Percentiles rank a stretch among this genome's conserved stretches.
phyloP scores from a whole-genome alignment of 2,888 invertebrate species.

The Ochropleura leucogaster region DNA sequence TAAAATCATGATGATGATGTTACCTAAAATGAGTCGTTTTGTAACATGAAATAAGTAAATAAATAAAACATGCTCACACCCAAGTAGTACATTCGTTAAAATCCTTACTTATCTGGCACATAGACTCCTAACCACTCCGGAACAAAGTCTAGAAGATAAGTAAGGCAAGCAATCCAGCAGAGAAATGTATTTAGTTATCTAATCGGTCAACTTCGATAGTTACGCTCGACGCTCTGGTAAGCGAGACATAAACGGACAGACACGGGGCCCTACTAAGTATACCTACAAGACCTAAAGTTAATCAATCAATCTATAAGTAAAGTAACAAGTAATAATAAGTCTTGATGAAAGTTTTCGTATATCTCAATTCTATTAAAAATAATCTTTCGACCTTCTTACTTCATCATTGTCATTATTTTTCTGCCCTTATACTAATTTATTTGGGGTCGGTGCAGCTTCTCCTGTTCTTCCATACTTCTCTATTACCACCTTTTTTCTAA shows the following conservation, averaged over 20 bases:
- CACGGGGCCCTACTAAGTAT: neutral
- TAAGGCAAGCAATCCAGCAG: neutral
- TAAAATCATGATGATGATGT: no score
- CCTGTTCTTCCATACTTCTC: no score
- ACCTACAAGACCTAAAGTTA: neutral
- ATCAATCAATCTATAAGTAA: neutral
- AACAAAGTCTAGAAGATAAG: neutral
- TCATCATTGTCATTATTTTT: neutral
- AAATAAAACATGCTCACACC: neutral
- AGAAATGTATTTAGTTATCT: constrained; percentile 15
- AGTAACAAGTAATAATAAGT: no score
- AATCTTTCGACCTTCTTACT: neutral
- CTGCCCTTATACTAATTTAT: no score
- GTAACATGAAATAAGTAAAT: no score
- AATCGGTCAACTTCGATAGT: constrained; percentile 12
- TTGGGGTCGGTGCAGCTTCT: no score
- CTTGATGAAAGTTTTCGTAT: no score
- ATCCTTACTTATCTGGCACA: neutral
- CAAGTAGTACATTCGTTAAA: neutral
- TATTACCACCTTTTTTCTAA: no score
- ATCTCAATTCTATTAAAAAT: neutral
- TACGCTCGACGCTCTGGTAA: neutral
- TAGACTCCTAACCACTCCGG: neutral
- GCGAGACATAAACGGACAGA: neutral
- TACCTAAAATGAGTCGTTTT: no score